Conservation (phyloP, 2,797 vertebrate genomes). For the Macrochelys suwanniensis region DNA sequence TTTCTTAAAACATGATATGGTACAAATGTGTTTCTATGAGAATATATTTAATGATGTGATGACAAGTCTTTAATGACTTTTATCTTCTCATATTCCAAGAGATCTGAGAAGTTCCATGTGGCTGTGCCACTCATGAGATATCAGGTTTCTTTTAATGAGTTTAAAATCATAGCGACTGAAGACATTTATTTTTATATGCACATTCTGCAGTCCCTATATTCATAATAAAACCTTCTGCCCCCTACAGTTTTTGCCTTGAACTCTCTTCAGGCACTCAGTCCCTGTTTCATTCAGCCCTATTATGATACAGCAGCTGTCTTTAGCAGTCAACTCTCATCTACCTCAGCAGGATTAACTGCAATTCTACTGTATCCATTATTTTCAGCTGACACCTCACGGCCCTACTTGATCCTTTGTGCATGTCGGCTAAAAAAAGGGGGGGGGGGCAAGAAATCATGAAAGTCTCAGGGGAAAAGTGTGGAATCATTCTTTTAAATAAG, state of each 20-base stretch:
- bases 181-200: constrained; percentile 24
- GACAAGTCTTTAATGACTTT: constrained; percentile 4
- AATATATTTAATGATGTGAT: background rate
- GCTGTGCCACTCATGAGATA: background rate
- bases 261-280: background rate
- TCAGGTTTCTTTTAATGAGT: constrained; percentile 36
- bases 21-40: background rate
- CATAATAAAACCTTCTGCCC: background rate
- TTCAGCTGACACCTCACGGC: constrained; percentile 23
- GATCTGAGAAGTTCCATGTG: constrained; percentile 10
- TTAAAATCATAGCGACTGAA: constrained; percentile 6
- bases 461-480: background rate
- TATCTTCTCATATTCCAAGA: background rate
- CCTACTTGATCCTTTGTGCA: constrained; percentile 37
- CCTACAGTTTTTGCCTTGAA: constrained; percentile 30
- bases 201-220: background rate
- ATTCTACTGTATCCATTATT: constrained; percentile 32
- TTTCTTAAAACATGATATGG: background rate
- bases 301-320: background rate
- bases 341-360: constrained; percentile 34
- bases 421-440: background rate
- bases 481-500: constrained; percentile 29
- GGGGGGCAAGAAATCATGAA: background rate
- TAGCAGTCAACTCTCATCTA: constrained; percentile 45
- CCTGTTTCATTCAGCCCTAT: constrained; percentile 28